These are phyloP conservation scores for Cynaeus angustus DNA, from an alignment of 2,888 invertebrate species.

Conservation along the genomic window DNA sequence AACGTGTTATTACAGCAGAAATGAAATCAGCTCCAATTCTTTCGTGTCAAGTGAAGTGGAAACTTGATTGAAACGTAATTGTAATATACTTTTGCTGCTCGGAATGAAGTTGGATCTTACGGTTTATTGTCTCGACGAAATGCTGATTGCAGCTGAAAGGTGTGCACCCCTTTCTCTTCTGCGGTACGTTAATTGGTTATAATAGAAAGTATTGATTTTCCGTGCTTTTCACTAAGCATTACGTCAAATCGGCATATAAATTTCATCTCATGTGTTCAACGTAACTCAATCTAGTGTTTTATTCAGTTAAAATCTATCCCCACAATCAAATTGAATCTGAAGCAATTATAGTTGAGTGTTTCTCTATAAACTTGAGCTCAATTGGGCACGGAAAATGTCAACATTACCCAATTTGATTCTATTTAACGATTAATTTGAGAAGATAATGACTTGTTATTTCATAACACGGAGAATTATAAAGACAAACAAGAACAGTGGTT, in stretches of 20 bases:
- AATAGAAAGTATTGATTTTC: conserved; percentile 41
- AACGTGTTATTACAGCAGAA: conserved; percentile 33
- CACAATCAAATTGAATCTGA: conserved; percentile 27
- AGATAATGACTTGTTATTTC: conserved; percentile 26
- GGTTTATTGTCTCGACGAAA: conserved; percentile 30
- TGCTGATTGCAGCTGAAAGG: conserved; percentile 41
- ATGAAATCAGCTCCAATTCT: conserved; percentile 26
- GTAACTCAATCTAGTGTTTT: conserved; percentile 31
- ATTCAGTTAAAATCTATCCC: conserved; percentile 25
- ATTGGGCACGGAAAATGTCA: conserved; percentile 36
- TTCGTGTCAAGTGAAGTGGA: conserved; percentile 39
- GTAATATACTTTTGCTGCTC: conserved; percentile 24
- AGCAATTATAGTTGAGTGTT: conserved; percentile 32
- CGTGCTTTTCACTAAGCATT: conserved; percentile 21
- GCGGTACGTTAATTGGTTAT: conserved; percentile 38
- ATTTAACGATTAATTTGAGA: conserved; percentile 37
- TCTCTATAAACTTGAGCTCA: conserved; percentile 33
- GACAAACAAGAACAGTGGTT: conserved; percentile 17
- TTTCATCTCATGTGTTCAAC: conserved; percentile 6
- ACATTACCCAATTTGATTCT: conserved; percentile 34
- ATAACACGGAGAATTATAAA: conserved; percentile 10
- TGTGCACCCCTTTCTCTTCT: conserved; percentile 24
- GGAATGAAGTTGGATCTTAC: conserved; percentile 24
- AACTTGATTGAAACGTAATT: conserved; percentile 37
- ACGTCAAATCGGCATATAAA: conserved; percentile 35